These are phyloP conservation scores for Pseudomugil gertrudae DNA, from an alignment of 2,797 vertebrate genomes.

Conservation along the genomic window DNA sequence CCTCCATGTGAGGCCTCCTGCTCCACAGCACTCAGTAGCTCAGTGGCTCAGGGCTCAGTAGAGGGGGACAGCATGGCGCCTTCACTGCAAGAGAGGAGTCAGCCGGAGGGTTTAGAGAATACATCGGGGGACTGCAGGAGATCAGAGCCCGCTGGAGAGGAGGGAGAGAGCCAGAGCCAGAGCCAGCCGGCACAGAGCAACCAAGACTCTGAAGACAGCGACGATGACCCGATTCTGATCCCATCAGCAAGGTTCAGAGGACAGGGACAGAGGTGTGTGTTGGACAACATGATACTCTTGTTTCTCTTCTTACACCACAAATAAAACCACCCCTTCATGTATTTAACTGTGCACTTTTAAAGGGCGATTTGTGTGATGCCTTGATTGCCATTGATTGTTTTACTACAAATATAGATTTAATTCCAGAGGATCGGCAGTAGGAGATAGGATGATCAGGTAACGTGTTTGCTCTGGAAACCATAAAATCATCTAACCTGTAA, in stretches of 20 bases:
- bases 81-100: constrained; percentile 38
- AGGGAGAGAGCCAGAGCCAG: constrained; percentile 54
- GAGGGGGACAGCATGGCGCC: constrained; percentile 16
- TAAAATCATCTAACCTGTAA: constrained; percentile 65
- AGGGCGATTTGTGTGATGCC: constrained; percentile 65
- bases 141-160: constrained; percentile 72
- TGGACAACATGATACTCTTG: not conserved
- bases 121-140: constrained; percentile 71
- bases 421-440: constrained; percentile 97
- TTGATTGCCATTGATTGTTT: constrained; percentile 74
- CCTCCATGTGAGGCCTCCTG: constrained; percentile 56
- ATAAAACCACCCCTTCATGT: constrained; percentile 1
- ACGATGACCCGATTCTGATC: constrained; percentile 94
- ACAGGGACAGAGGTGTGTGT: constrained; percentile 93
- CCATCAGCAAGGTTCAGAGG: constrained; percentile 91
- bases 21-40: constrained; percentile 40
- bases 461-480: constrained; percentile 59
- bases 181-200: constrained; percentile 78
- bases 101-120: constrained; percentile 59
- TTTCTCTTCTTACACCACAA: not conserved
- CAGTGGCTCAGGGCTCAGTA: constrained; percentile 5
- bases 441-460: constrained; percentile 99
- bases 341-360: constrained; percentile 4
- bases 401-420: constrained; percentile 87
- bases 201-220: constrained; percentile 95